Base-by-base conservation (phyloP, 2,797 vertebrate species). In the Gymnothorax reevesii region DNA sequence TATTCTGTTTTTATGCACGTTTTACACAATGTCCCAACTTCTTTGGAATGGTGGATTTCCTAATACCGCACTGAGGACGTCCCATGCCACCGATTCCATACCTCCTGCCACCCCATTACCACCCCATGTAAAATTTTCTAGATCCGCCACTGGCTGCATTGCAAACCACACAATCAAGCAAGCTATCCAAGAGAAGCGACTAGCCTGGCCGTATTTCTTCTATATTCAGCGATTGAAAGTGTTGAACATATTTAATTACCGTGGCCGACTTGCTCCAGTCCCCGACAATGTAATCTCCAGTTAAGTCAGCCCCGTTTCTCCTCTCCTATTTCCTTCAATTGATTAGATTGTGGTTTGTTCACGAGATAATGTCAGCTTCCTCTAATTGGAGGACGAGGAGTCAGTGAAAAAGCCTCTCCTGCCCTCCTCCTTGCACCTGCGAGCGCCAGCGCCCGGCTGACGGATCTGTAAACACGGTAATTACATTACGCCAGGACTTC, bases 311-410 rank as follows among this genome's bases (percentile, higher is more conserved):
- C 84, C 86, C 91, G 57, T 91, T 89, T 69, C 90, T 86, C 84
- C 88, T 91, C 91, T 85, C 84, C 66, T 89, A 89, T 88, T 73
- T 87, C 79, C 42, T 79, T 87, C 90, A 89, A 87, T 89, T 87
- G 90, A 87, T 90, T 92, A 95, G 91, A 92, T 89, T 49, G 89
- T 90, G 90, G 94, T 92, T 90, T 92, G 94, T 88, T 93, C 95
- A 96, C 95, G 95, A 96, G 95, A 92, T 91, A 90, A 66, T 87
- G 88, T 89, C 87, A 90, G 15, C 86, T 88, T 89, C 87, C 88
- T 91, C 92, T 93, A 93, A 96, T 95, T 95, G 96, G 95, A 88
- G 89, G 92, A 93, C 27, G 77, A 66, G 79, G 79, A 88, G 77
- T 91, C 88, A 69, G 84, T 86, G 83, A 88, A 85, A 82, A 83